A percentile compares a stretch with the other conserved stretches of the same genome.
phyloP scores from a whole-genome alignment of 2,888 invertebrate genomes.

The Automeris io region DNA sequence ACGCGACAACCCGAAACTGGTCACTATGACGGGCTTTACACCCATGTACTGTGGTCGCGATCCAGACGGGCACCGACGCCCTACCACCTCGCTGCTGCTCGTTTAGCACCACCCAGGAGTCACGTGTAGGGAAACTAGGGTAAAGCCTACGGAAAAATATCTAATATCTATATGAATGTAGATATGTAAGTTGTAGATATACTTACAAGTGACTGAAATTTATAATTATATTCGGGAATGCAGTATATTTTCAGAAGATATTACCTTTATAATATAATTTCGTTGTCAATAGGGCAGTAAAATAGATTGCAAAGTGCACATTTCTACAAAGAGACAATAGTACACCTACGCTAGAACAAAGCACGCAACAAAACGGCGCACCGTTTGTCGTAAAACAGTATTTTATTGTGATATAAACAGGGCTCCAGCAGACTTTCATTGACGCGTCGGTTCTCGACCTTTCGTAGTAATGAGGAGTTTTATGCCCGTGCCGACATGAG shows the following conservation, averaged over 20 bases:
- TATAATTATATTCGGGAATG: no score
- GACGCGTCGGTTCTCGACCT: conserved; percentile 34
- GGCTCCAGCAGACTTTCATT: conserved; percentile 39
- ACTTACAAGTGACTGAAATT: no score
- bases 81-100: no score
- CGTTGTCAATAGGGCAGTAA: not conserved
- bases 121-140: no score
- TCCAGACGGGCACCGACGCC: no score
- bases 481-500: conserved; percentile 23
- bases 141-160: no score
- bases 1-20: no score
- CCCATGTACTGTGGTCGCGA: no score
- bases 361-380: conserved; percentile 21
- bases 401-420: conserved; percentile 53
- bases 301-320: conserved; percentile 9
- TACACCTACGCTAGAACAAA: not conserved
- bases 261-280: not conserved
- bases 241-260: not conserved
- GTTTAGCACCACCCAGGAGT: no score
- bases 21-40: no score
- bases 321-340: conserved; percentile 6
- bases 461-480: conserved; percentile 35
- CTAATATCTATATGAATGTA: no score
- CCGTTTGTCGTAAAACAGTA: conserved; percentile 42
- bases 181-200: no score